Evolutionary conservation across 2,888 invertebrate species (phyloP).

Genomic region (Theodoxus fluviatilis): DNA sequence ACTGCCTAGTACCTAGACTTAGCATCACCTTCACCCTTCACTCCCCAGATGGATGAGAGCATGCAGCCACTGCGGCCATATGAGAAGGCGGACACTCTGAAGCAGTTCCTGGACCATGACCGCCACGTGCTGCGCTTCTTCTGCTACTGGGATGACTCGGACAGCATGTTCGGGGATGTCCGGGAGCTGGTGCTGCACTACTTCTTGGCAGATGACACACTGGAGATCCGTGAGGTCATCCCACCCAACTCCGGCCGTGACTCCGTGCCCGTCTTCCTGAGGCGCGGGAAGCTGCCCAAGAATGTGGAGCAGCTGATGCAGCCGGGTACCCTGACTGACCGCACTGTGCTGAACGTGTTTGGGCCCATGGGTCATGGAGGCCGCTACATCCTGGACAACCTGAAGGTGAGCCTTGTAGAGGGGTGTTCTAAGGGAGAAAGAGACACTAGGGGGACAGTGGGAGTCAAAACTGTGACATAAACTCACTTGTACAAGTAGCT

Average conservation of each 20-base stretch:
- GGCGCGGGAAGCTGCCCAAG: slow-evolving; percentile 80
- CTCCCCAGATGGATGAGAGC: slow-evolving; percentile 60
- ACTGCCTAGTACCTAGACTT: no score
- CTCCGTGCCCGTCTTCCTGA: slow-evolving; percentile 77
- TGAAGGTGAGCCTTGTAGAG: slow-evolving; percentile 60
- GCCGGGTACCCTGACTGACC: slow-evolving; percentile 62
- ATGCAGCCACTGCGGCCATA: slow-evolving; percentile 66
- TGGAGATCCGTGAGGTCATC: slow-evolving; percentile 82
- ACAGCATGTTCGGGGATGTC: slow-evolving; percentile 78
- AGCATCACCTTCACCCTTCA: no score
- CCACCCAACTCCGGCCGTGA: slow-evolving; percentile 76
- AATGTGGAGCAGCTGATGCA: slow-evolving; percentile 67
- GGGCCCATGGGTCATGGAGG: slow-evolving; percentile 65
- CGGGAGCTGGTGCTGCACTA: slow-evolving; percentile 83
- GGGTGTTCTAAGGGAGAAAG: no score
- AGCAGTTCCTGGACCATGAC: slow-evolving; percentile 84
- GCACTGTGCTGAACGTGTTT: slow-evolving; percentile 66
- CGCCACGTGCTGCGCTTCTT: slow-evolving; percentile 77
- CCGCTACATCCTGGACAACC: slow-evolving; percentile 64
- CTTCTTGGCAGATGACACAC: slow-evolving; percentile 86
- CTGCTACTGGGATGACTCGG: slow-evolving; percentile 89
- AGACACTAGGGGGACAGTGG: no score
- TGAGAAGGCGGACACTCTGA: slow-evolving; percentile 70
- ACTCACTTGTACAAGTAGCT: no score
- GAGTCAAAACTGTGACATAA: no score